phyloP scores from a whole-genome alignment of 2,888 invertebrate species.

The Tricholauxania praeusta region DNA sequence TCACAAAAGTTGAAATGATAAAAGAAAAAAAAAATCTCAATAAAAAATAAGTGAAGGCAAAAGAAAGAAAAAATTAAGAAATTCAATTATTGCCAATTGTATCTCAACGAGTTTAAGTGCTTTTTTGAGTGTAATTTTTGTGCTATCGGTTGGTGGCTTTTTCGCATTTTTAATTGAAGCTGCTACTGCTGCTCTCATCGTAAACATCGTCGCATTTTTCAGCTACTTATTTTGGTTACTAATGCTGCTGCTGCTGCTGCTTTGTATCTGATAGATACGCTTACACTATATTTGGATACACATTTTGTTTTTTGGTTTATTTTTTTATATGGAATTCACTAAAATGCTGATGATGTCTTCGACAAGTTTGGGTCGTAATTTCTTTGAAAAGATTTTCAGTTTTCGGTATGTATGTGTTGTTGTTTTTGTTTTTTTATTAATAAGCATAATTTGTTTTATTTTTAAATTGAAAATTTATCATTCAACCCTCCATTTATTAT shows the following conservation, averaged over 20 bases:
- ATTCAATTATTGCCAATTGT: slow-evolving; percentile 37
- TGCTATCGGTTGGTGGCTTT: neutral
- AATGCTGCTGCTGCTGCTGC: neutral
- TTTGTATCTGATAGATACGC: neutral
- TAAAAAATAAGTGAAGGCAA: slow-evolving; percentile 12
- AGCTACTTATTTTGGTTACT: neutral
- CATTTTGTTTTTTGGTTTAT: neutral
- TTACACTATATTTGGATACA: neutral
- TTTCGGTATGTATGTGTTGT: slow-evolving; percentile 49
- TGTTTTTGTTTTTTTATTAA: neutral
- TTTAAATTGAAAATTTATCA: no score
- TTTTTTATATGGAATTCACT: slow-evolving; percentile 47
- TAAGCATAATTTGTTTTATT: no score
- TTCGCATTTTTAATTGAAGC: slow-evolving; percentile 12
- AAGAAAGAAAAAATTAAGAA: slow-evolving; percentile 2
- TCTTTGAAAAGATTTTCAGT: slow-evolving; percentile 56
- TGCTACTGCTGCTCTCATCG: neutral
- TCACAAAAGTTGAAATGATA: slow-evolving; percentile 10
- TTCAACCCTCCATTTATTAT: neutral
- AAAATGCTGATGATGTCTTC: slow-evolving; percentile 54
- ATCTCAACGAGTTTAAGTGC: slow-evolving; percentile 42
- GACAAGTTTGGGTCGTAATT: slow-evolving; percentile 53
- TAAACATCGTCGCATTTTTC: neutral
- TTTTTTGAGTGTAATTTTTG: neutral
- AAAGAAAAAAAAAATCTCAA: slow-evolving; percentile 1